A percentile compares a stretch with the other conserved stretches of the same genome.
These are phyloP conservation scores for Nesogale talazaci DNA, from an alignment of 2,113 vertebrate genomes.

Conservation along the genomic window DNA sequence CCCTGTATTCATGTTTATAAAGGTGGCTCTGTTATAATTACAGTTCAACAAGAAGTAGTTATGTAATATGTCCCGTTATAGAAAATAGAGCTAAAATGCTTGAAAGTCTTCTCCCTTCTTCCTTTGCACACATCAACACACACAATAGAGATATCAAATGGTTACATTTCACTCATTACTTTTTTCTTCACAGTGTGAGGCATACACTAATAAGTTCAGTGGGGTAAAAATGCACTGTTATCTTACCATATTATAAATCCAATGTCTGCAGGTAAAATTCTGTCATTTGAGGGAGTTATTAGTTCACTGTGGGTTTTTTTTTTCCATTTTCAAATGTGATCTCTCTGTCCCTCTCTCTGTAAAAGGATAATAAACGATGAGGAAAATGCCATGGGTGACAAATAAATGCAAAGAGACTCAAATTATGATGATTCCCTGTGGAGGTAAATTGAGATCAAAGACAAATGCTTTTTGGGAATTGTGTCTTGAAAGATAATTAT, in stretches of 20 bases:
- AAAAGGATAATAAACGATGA: slow-evolving; percentile 24
- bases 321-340: slow-evolving; percentile 45
- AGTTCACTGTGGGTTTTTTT: slow-evolving; percentile 40
- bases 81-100: slow-evolving; percentile 47
- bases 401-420: neutral
- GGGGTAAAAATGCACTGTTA: neutral
- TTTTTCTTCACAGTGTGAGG: slow-evolving; percentile 60
- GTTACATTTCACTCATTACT: slow-evolving; percentile 60
- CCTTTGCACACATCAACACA: slow-evolving; percentile 42
- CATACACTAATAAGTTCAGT: slow-evolving; percentile 67
- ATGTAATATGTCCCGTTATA: slow-evolving; percentile 69
- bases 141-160: slow-evolving; percentile 71
- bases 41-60: slow-evolving; percentile 76
- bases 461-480: slow-evolving; percentile 12
- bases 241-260: slow-evolving; percentile 55
- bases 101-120: slow-evolving; percentile 37
- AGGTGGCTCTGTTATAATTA: slow-evolving; percentile 79
- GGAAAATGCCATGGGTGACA: neutral
- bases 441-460: neutral
- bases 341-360: neutral
- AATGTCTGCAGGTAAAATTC: slow-evolving; percentile 9
- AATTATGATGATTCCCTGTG: neutral
- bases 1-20: slow-evolving; percentile 81
- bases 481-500: slow-evolving; percentile 30
- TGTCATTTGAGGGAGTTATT: slow-evolving; percentile 27